Percentiles rank a stretch among this genome's conserved stretches.
Conservation (phyloP, 2,113 vertebrate species). For the Orthonyx spaldingii region DNA sequence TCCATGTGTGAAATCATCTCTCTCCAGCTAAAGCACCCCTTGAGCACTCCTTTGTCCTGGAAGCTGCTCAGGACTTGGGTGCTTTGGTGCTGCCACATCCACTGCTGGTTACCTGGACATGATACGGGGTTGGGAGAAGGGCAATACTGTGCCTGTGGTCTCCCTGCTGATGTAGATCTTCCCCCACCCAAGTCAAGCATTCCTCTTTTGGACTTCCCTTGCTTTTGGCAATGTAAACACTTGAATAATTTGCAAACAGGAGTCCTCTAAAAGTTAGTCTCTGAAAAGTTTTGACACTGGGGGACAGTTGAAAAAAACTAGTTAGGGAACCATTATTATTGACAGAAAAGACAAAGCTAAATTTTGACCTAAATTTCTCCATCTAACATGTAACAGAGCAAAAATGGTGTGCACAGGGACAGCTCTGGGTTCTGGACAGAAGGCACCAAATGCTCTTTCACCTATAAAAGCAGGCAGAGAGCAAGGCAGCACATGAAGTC, state of each 20-base stretch:
- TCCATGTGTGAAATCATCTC: background rate
- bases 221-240: background rate
- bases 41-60: background rate
- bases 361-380: background rate
- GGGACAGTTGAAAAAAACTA: background rate
- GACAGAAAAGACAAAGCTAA: background rate
- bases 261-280: background rate
- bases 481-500: background rate
- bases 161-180: background rate
- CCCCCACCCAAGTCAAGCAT: background rate
- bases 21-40: background rate
- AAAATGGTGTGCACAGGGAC: background rate
- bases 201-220: background rate
- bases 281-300: background rate
- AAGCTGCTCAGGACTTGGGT: background rate
- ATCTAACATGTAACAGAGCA: background rate
- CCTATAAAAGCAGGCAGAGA: background rate
- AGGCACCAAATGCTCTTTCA: background rate
- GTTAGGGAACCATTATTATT: background rate
- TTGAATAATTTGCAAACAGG: background rate
- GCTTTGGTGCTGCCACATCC: background rate
- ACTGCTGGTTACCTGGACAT: rapidly evolving
- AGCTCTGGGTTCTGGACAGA: background rate
- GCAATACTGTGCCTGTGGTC: no score
- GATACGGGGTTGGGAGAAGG: background rate